Percentiles rank a stretch among this genome's conserved stretches.
phyloP scores from a whole-genome alignment of 92 coral and sea anemone genomes.

The Phenganax stokvisi region DNA sequence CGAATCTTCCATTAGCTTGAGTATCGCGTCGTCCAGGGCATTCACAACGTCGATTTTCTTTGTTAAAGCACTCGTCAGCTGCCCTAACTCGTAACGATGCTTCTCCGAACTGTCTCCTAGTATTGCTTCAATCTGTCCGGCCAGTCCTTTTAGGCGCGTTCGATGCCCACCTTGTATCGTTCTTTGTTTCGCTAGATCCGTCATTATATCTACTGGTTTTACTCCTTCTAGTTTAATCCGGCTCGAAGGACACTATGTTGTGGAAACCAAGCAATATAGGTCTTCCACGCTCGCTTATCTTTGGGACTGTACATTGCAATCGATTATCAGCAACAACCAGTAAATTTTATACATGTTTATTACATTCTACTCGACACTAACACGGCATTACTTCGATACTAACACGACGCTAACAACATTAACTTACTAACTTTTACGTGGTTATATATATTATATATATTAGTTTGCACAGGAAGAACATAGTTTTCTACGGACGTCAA shows the following conservation, averaged over 20 bases:
- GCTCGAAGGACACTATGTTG: background rate
- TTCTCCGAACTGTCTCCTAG: background rate
- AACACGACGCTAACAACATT: no score
- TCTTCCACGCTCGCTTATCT: no score
- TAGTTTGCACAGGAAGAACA: no score
- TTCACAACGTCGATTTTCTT: background rate
- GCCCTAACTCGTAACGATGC: background rate
- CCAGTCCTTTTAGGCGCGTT: background rate
- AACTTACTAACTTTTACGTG: no score
- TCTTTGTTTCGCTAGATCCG: background rate
- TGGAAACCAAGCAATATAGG: no score
- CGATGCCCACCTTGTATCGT: conserved; percentile 6
- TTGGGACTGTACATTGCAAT: no score
- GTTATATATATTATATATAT: no score
- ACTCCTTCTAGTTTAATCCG: background rate
- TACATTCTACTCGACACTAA: no score
- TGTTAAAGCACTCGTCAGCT: background rate
- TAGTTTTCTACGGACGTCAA: no score
- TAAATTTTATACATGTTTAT: no score
- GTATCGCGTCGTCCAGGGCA: background rate
- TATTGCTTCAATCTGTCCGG: background rate
- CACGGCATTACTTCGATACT: no score
- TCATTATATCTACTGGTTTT: background rate
- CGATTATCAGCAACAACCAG: no score
- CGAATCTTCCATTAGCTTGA: background rate